Base-by-base conservation (phyloP, 2,888 invertebrate species). In the Ectemnius continuus region DNA sequence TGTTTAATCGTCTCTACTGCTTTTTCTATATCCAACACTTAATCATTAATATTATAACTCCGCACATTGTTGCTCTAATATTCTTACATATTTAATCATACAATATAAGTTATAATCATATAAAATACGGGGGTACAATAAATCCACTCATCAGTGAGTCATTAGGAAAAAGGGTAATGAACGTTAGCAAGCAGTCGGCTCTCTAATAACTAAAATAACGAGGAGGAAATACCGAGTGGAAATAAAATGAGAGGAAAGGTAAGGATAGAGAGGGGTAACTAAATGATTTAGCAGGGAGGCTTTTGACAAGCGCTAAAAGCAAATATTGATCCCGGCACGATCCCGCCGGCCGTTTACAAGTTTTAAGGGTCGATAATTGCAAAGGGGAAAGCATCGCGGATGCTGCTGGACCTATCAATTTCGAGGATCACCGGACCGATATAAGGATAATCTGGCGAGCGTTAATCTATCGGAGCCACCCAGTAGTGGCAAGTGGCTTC, bases 391-490 rank as follows among this genome's bases (percentile, higher is more conserved):
- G 36, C 36, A 36, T 16, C 52, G 8, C 16, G 52, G 16, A 16
- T 52, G 14, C 52, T 52, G n/a, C 14, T 52, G n/a, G 52, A 52
- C n/a, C n/a, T 52, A 52, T 52, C 52, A 52, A 52, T 52, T 52
- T 52, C 52, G 52, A 16, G 52, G 52, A 16, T 14, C 52, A 14
- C 16, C 52, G 14, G n/a, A 16, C 4, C 0, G 52, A 16, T 52
- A 52, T 52, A 6, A 16, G n/a, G 52, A 52, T 52, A 52, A 52
- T 11, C 52, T 52, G n/a, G 6, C 52, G 52, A 6, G 13, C 52
- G 52, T 16, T 52, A 16, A 52, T 52, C 14, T 52, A 52, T 16
- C 16, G n/a, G 14, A 52, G 52, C 52, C 52, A 6, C 56, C 56
- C 23, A 13, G 59, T 52, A 47, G 36, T 36, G 60, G 48, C 3